A percentile compares a stretch with the other conserved stretches of the same genome.
phyloP scores from a whole-genome alignment of 2,113 vertebrate species.

The Typhlomys cinereus region DNA sequence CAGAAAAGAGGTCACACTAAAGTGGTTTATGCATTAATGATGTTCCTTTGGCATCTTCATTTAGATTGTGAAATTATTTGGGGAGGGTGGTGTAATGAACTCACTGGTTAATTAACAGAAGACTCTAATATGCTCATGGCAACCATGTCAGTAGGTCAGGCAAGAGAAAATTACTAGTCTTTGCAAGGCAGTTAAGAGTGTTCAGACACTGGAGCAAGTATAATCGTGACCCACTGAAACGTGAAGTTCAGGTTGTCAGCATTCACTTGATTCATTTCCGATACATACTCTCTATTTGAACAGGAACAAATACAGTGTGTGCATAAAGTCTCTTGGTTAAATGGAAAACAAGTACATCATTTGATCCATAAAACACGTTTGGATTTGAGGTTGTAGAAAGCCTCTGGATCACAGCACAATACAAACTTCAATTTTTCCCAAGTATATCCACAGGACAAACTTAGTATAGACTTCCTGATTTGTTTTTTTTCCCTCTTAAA shows the following conservation, averaged over 20 bases:
- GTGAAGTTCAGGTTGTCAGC: not conserved
- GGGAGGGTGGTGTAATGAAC: not conserved
- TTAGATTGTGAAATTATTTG: constrained; percentile 55
- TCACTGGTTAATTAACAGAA: constrained; percentile 43
- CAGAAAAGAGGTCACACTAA: constrained; percentile 48
- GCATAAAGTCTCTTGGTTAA: not conserved
- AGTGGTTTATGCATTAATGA: constrained; percentile 53
- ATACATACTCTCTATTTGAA: not conserved
- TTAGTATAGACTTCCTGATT: constrained; percentile 18
- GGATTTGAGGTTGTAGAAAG: not conserved
- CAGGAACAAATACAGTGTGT: not conserved
- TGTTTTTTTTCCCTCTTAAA: not conserved
- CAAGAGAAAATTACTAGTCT: constrained; percentile 28
- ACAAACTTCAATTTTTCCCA: not conserved
- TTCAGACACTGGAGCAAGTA: not conserved
- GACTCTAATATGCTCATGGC: not conserved
- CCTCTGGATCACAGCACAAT: not conserved
- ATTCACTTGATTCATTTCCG: not conserved
- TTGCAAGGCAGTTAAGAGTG: not conserved
- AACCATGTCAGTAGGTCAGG: not conserved
- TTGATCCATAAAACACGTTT: not conserved
- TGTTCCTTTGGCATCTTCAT: constrained; percentile 36
- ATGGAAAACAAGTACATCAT: constrained; percentile 3
- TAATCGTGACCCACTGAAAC: not conserved
- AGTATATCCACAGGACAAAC: not conserved